A percentile compares a stretch with the other conserved stretches of the same genome.
Evolutionary conservation across 2,113 vertebrate genomes (phyloP).

Genomic region (Ornithorhynchus anatinus): DNA sequence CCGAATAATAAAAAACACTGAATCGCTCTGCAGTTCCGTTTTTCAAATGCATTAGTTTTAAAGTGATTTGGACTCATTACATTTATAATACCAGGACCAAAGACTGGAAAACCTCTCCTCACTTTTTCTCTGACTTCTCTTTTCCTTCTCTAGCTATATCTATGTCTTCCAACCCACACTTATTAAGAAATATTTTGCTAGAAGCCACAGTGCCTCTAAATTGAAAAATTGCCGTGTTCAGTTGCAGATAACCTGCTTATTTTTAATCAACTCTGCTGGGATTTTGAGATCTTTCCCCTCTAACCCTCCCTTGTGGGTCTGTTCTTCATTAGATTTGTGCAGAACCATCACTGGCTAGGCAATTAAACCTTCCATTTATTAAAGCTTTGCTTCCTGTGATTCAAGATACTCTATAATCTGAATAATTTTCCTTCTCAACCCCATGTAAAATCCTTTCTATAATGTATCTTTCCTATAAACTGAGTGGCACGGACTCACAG

Average conservation of each 20-base stretch:
- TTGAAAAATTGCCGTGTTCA: background rate
- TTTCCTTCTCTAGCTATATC: accelerated
- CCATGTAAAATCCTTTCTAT: background rate
- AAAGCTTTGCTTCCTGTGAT: background rate
- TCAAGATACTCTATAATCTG: background rate
- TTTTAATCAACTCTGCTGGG: background rate
- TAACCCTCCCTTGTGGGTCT: background rate
- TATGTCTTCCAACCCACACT: background rate
- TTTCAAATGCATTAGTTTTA: background rate
- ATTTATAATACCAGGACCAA: background rate
- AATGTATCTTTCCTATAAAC: background rate
- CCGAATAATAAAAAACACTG: accelerated
- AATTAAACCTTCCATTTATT: background rate
- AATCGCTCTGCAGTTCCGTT: background rate
- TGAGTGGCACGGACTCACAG: background rate
- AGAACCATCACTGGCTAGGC: background rate
- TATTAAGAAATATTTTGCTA: background rate
- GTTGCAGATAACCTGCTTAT: background rate
- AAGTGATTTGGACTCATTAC: background rate
- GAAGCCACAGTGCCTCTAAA: background rate
- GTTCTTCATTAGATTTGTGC: background rate
- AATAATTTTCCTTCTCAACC: background rate
- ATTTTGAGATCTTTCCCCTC: background rate
- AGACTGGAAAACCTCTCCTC: background rate
- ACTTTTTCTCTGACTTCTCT: background rate